These are phyloP conservation scores for Nothoprocta perdicaria DNA, from an alignment of 2,113 vertebrate genomes.

Conservation along the genomic window DNA sequence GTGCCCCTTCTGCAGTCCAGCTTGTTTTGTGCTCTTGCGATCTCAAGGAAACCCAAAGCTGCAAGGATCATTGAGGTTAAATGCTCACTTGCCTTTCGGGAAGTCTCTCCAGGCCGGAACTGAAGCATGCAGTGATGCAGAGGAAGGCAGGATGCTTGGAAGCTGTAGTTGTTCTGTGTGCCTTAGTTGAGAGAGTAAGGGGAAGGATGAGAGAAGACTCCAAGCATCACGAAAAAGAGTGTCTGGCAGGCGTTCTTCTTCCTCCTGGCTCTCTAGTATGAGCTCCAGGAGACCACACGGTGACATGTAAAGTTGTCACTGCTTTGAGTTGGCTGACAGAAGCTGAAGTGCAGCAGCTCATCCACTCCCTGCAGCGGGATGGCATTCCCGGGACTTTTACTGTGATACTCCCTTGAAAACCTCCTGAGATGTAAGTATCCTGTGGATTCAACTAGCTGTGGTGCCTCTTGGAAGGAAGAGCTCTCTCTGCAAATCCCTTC, in stretches of 20 bases:
- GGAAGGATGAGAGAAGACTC: not conserved
- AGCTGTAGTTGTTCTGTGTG: constrained; percentile 1
- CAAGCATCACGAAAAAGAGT: not conserved
- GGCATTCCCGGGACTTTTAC: not conserved
- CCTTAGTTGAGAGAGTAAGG: not conserved
- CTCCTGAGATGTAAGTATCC: constrained; percentile 5
- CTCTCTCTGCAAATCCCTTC: not conserved
- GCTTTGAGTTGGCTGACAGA: constrained; percentile 15
- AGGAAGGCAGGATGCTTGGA: constrained; percentile 4
- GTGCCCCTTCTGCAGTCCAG: not conserved
- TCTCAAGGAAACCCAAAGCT: constrained; percentile 8
- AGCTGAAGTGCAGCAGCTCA: constrained; percentile 3
- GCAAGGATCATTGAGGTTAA: not conserved
- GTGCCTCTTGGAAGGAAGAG: not conserved
- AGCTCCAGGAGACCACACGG: not conserved
- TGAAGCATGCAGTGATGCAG: not conserved
- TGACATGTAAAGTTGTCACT: not conserved
- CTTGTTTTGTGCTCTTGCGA: not conserved
- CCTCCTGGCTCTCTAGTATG: not conserved
- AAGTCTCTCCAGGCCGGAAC: not conserved
- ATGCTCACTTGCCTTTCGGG: not conserved
- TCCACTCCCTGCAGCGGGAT: not conserved
- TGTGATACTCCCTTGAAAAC: not conserved
- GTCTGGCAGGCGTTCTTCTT: not conserved
- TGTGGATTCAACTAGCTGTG: not conserved